Percentiles rank a stretch among this genome's conserved stretches.
These are phyloP conservation scores for Mus musculus DNA, from an alignment of 2,113 vertebrate species.

Conservation along the genomic window GRCm39 chr13:72737501-72738000, in stretches of 20 bases:
- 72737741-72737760: neutral
- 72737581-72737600: no score
- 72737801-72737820: accelerated
- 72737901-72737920: accelerated
- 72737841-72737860: neutral
- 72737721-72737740: neutral
- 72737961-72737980: accelerated
- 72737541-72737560: neutral
- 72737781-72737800: neutral
- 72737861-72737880: accelerated
- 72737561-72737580: accelerated
- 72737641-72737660: no score
- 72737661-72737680: no score
- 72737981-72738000: neutral
- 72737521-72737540: neutral
- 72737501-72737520: accelerated
- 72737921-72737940: accelerated
- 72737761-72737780: neutral
- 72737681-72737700: accelerated
- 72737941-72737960: accelerated
- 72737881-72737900: no score
- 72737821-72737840: accelerated
- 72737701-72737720: accelerated
- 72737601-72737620: no score
- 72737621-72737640: no score